Conservation (phyloP, 2,888 invertebrate species). For the Tetranychus truncatus region DNA sequence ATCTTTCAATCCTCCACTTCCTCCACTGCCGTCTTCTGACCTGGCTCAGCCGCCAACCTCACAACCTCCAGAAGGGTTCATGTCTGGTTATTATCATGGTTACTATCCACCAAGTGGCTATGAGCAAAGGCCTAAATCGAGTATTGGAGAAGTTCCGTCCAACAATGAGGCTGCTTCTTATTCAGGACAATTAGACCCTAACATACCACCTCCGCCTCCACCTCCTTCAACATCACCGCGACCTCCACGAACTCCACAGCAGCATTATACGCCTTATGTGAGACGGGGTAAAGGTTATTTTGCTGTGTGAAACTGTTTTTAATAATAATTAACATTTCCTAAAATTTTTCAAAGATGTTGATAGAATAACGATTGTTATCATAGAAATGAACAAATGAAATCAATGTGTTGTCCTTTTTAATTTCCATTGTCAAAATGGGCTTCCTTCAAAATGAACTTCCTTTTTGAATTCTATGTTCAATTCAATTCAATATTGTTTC, state of each 20-base stretch:
- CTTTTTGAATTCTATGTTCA: too few species aligned
- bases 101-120: background rate
- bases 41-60: background rate
- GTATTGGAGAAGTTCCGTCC: background rate
- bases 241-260: background rate
- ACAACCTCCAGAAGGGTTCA: background rate
- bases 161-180: background rate
- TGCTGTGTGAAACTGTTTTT: background rate
- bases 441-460: too few species aligned
- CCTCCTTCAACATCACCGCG: slow-evolving; percentile 8
- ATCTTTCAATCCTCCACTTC: background rate
- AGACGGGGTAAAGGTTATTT: slow-evolving; percentile 4
- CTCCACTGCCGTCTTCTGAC: background rate
- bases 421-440: too few species aligned
- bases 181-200: slow-evolving; percentile 2
- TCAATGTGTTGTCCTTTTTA: too few species aligned
- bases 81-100: background rate
- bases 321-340: too few species aligned
- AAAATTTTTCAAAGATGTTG: too few species aligned
- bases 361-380: too few species aligned
- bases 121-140: background rate
- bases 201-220: slow-evolving; percentile 10
- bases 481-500: too few species aligned
- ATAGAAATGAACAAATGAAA: too few species aligned
- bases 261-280: background rate